Evolutionary conservation across 30 jellyfish, hydroid and myxozoan species (phyloP), one percentile per base, ranked within the genome.

Genomic region (Sanderia malayensis): DNA sequence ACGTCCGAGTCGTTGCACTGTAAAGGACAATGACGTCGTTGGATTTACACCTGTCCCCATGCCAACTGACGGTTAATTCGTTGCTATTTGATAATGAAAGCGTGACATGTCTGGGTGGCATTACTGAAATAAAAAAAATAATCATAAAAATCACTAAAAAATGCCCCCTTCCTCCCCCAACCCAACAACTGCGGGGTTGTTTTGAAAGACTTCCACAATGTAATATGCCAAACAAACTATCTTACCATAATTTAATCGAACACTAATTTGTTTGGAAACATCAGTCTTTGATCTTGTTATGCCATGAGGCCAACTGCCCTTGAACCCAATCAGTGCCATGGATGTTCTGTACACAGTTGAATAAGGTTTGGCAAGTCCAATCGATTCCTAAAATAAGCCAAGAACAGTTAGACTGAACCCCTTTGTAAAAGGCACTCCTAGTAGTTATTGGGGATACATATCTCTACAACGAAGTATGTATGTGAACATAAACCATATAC

Each of bases 241-340:
- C n/a, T 30, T 28, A 76, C 87, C 80, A 27, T 37, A 76, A 25
- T 79, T 76, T 23, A 31, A 61, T 25, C 33, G 18, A 61, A 76
- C 87, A 7, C 34, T 67, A 60, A 46, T 66, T 1, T 10, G 21
- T 9, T 53, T 52, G 1, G 41, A 15, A 2, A 25, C 24, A 1
- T n/a, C 58, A 63, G 67, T 62, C 23, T 33, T 47, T 2, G 73
- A 61, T 31, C 67, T 76, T n/a, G 71, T 61, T 80, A 76, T 76
- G 72, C 26, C 17, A 18, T 18, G 4, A 7, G 87, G 87, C 87
- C 87, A 76, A 6, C 17, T 32, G 30, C 87, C 87, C 34, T 76
- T 76, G 66, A 26, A 76, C 19, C 87, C 87, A 76, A 76, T 62
- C 62, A 76, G 24, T 15, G 87, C 87, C 33, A 49, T 63, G 17